Evolutionary conservation across 2,888 invertebrate species (phyloP).

Genomic region (Tenthredo amoena): DNA sequence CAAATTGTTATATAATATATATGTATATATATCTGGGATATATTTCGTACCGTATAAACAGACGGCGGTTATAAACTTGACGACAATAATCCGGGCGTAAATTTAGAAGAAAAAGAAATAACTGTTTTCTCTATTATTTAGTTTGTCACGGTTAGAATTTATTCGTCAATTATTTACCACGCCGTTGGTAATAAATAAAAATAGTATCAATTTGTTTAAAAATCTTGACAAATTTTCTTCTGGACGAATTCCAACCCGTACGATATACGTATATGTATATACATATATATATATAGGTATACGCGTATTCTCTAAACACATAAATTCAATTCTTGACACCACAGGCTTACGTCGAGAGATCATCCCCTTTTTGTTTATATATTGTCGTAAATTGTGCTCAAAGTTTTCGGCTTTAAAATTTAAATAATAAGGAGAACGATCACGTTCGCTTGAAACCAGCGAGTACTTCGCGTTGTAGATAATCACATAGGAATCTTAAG

Average conservation of each 20-base stretch:
- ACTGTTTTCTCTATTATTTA: not conserved
- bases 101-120: not conserved
- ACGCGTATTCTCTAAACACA: not conserved
- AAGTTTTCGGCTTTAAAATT: not conserved
- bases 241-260: constrained; percentile 22
- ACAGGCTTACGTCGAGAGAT: not conserved
- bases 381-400: not conserved
- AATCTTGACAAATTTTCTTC: not conserved
- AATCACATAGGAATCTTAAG: not conserved
- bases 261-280: not conserved
- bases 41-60: not conserved
- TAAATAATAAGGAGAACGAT: not conserved
- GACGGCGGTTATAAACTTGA: constrained; percentile 23
- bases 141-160: not conserved
- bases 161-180: constrained; percentile 2
- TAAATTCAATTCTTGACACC: not conserved
- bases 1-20: not conserved
- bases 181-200: not conserved
- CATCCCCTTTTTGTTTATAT: not conserved
- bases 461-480: not conserved
- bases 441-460: not conserved
- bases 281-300: not conserved
- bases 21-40: not conserved
- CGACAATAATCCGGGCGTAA: constrained; percentile 39
- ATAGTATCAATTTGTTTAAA: not conserved